phyloP scores from a whole-genome alignment of 2,113 vertebrate genomes.

The Acanthochromis polyacanthus region DNA sequence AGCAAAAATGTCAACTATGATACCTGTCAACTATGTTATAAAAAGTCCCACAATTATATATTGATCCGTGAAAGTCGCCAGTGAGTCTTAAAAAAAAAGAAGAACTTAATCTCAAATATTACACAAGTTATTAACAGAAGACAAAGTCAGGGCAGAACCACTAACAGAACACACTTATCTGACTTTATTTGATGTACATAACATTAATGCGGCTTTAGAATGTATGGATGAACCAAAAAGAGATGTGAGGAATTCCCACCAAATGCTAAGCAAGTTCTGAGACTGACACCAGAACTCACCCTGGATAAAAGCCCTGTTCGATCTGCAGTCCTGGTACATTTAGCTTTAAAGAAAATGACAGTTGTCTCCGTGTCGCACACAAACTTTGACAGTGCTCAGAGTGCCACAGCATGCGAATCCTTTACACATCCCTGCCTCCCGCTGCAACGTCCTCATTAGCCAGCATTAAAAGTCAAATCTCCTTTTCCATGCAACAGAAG shows the following conservation, averaged over 20 bases:
- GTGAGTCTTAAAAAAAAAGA: not conserved
- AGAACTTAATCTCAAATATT: not conserved
- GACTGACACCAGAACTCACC: not conserved
- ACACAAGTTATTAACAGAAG: not conserved
- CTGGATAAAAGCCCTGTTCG: not conserved
- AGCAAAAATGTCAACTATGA: no score
- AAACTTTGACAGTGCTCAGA: not conserved
- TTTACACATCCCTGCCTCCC: not conserved
- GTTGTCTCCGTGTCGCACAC: not conserved
- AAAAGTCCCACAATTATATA: no score
- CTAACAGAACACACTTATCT: no score
- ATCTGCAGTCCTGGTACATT: no score
- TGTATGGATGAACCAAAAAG: not conserved
- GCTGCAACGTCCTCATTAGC: not conserved
- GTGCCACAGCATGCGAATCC: not conserved
- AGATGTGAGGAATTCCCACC: not conserved
- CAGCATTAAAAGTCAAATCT: slow-evolving; percentile 20
- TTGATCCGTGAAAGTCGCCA: no score
- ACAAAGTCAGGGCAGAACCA: no score
- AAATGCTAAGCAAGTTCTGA: not conserved
- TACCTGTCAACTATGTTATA: no score
- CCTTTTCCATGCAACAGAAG: not conserved
- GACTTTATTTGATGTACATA: no score
- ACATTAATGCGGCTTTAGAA: no score
- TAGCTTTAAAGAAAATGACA: not conserved